Percentiles rank a stretch among this genome's conserved stretches.
Conservation (phyloP, 2,113 vertebrate species). For the Phaetusa simplex region DNA sequence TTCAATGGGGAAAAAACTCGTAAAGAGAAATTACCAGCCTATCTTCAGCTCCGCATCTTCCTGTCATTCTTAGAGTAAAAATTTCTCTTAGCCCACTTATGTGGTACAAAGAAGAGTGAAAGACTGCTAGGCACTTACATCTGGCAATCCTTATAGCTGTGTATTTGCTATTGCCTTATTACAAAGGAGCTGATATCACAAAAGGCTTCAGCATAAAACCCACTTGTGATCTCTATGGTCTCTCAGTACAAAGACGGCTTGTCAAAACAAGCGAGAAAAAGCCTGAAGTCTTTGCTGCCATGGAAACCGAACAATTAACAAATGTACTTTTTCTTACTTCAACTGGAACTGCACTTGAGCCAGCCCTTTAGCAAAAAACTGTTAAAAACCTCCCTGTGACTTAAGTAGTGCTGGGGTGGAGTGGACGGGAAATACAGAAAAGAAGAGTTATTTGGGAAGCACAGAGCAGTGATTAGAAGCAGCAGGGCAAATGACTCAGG, state of each 20-base stretch:
- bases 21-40: neutral
- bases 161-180: neutral
- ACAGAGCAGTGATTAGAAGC: neutral
- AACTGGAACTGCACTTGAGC: neutral
- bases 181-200: neutral
- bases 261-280: slow-evolving; percentile 9
- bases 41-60: neutral
- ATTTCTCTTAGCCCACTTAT: neutral
- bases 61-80: neutral
- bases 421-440: neutral
- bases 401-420: neutral
- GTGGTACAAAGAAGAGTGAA: neutral
- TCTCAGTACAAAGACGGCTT: neutral
- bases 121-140: neutral
- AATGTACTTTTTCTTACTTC: neutral
- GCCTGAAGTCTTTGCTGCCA: slow-evolving; percentile 21
- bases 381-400: neutral
- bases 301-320: slow-evolving; percentile 29
- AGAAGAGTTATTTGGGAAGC: neutral
- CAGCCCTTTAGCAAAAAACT: neutral
- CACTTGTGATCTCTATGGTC: neutral
- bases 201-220: slow-evolving; percentile 26
- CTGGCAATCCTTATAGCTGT: neutral
- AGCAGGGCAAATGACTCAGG: neutral
- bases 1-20: neutral